Base-by-base conservation (phyloP, 2,797 vertebrate species). In the Brachyalestes nurse region DNA sequence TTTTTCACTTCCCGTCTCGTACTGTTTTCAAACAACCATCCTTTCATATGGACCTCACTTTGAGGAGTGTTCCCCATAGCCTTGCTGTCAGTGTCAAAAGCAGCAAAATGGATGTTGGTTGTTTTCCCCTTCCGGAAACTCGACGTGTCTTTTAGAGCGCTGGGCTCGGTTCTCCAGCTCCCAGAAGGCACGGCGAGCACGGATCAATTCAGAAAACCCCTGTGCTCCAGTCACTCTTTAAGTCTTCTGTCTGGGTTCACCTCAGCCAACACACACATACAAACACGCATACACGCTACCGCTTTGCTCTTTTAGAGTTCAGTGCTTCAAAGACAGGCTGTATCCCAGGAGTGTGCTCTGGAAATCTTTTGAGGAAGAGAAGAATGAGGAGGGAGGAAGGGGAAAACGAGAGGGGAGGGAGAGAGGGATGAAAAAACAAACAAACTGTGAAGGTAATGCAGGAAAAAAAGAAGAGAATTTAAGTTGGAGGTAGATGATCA, bases 211-310 rank as follows among this genome's bases (percentile, higher is more conserved):
- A 67, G 55, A 61, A 83, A 72, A 70, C 77, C 73, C 58, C 70
- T 47, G 62, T 76, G 38, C 74, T 77, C 73, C 80, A 77, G 74
- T 80, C 72, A 62, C 72, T 70, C 69, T 77, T 72, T 49, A 13
- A 77, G 72, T 79, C 51, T 69, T 80, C 34, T 82, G 80, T 70
- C 81, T 82, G 49, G 51, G 70, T 86, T 84, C 70, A 78, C 66
- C 70, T 64, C 70, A 71, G 76, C 82, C 77, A 81, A 72, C 23
- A 60, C 16, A 75, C 64, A 38, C 57, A 79, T 17, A 51, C 51
- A 60, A 2, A 65, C 70, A 71, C 25, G 53, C 4, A 47, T 34
- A 69, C 64, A 55, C 55, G n/a, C 38, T 55, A 61, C 40, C 17
- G 47, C 47, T 74, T 83, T 72, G 47, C 65, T 74, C 55, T 77